phyloP scores from a whole-genome alignment of 1,140 invertebrate species.

The Elymnias hypermnestra region DNA sequence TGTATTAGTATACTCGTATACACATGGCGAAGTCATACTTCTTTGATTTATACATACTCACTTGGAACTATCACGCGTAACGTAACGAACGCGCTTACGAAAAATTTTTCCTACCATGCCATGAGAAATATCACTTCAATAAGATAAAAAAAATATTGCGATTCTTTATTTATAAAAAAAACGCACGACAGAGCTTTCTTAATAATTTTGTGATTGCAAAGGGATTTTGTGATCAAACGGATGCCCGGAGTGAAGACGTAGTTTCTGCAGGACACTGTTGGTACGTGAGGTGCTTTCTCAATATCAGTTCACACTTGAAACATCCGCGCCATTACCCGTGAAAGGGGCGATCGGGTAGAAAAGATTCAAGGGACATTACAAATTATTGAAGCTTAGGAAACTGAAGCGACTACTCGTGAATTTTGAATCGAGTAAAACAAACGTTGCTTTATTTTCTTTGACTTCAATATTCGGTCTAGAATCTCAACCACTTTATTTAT shows the following conservation, averaged over 20 bases:
- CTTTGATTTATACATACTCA: no score
- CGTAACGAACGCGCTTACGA: no score
- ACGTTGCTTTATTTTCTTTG: no score
- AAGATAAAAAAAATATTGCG: no score
- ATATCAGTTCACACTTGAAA: slow-evolving; percentile 25
- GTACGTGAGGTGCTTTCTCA: slow-evolving; percentile 26
- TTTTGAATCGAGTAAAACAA: neutral
- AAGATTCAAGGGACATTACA: slow-evolving; percentile 31
- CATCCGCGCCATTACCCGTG: slow-evolving; percentile 32
- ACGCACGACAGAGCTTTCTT: neutral
- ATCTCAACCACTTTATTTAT: no score
- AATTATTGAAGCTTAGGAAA: slow-evolving; percentile 14
- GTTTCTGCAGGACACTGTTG: slow-evolving; percentile 11
- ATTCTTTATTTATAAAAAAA: neutral
- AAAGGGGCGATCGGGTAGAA: slow-evolving; percentile 35
- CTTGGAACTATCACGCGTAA: no score
- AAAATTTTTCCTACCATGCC: no score
- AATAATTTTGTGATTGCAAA: slow-evolving; percentile 1
- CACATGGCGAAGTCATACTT: no score
- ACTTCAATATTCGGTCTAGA: no score
- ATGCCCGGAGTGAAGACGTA: slow-evolving; percentile 16
- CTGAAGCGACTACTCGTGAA: neutral
- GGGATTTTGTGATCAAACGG: slow-evolving; percentile 11
- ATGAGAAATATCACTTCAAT: no score
- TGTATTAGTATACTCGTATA: no score